Percentiles rank a stretch among this genome's conserved stretches.
Evolutionary conservation across 2,797 vertebrate species (phyloP).

Genomic region (Rhabdomys pumilio): DNA sequence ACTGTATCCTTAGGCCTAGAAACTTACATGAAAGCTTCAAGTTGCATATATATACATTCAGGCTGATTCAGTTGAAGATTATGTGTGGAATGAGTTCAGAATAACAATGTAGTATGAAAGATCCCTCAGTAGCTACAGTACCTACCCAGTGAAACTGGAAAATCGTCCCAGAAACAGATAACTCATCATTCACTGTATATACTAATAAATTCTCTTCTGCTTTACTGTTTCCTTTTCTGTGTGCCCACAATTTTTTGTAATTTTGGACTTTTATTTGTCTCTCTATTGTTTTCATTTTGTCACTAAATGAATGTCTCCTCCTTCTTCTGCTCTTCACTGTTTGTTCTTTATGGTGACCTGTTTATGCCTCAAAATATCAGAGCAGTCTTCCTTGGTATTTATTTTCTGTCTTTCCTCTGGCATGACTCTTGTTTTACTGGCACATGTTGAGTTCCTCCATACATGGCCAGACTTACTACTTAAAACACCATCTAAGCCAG

Average conservation of each 20-base stretch:
- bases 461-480: too few species aligned
- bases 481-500: neutral
- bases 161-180: neutral
- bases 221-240: neutral
- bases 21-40: neutral
- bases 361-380: neutral
- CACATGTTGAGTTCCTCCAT: neutral
- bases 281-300: neutral
- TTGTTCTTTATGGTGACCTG: neutral
- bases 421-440: neutral
- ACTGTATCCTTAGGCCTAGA: neutral
- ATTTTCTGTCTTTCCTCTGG: neutral
- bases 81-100: neutral
- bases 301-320: neutral
- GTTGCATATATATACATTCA: neutral
- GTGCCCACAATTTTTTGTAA: neutral
- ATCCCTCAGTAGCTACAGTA: neutral
- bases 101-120: neutral
- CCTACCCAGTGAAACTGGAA: neutral
- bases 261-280: neutral
- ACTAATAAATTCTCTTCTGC: neutral
- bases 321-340: neutral
- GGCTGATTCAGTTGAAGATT: neutral
- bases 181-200: neutral
- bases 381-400: neutral